A percentile compares a stretch with the other conserved stretches of the same genome.
Evolutionary conservation across 1,140 invertebrate species (phyloP).

Genomic region (Heliconius hermathena): DNA sequence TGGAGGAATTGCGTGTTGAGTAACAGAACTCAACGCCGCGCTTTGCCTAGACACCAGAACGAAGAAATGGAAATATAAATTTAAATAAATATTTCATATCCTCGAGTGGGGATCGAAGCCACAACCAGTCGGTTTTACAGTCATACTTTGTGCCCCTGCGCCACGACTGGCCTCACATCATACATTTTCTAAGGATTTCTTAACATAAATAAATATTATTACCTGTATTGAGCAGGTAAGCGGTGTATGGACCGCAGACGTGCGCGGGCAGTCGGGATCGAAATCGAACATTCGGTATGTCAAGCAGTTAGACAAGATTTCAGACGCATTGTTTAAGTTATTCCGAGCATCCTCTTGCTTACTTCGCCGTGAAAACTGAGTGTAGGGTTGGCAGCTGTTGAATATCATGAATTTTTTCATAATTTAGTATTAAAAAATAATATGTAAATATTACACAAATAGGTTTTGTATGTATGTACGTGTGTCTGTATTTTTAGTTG

Average conservation of each 20-base stretch:
- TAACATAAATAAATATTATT: conserved; percentile 43
- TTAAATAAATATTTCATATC: no score
- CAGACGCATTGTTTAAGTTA: conserved; percentile 77
- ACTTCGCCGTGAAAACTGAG: conserved; percentile 55
- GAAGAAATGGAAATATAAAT: no score
- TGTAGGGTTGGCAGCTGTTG: conserved; percentile 21
- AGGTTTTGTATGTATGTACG: no score
- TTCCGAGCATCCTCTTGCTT: conserved; percentile 58
- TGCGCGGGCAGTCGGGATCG: conserved; percentile 41
- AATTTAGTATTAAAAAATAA: not conserved
- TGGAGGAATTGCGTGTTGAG: no score
- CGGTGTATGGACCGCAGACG: conserved; percentile 47
- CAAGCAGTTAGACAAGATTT: conserved; percentile 77
- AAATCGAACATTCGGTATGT: conserved; percentile 71
- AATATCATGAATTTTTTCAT: not conserved
- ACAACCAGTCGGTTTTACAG: no score
- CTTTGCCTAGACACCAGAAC: no score
- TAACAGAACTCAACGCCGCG: no score
- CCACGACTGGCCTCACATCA: not conserved
- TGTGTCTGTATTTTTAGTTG: no score
- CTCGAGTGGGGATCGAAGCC: no score
- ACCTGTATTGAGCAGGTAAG: conserved; percentile 40
- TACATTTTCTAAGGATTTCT: not conserved
- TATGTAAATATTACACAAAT: no score
- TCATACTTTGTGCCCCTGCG: no score